Conservation (phyloP, 2,888 invertebrate species). For the Ormyrus nitidulus region DNA sequence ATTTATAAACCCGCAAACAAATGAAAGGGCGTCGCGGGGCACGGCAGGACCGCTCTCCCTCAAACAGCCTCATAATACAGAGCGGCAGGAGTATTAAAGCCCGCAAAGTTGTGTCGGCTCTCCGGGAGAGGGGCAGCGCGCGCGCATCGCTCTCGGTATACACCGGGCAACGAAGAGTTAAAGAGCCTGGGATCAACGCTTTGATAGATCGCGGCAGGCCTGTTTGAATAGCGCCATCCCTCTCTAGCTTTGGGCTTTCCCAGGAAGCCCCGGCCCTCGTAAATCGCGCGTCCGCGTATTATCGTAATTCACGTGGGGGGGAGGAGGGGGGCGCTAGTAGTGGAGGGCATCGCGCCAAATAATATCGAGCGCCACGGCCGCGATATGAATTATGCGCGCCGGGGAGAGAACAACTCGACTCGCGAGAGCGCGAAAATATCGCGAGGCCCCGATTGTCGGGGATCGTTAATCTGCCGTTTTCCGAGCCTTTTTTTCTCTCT, state of each 20-base stretch:
- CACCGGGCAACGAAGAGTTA: slow-evolving; percentile 27
- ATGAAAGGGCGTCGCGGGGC: too few relatives aligned
- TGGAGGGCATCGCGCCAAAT: slow-evolving; percentile 56
- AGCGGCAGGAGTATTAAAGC: too few relatives aligned
- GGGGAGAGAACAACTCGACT: slow-evolving; percentile 29
- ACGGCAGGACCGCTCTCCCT: too few relatives aligned
- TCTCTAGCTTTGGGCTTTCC: slow-evolving; percentile 5
- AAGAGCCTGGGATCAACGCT: slow-evolving; percentile 42
- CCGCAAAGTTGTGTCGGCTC: too few relatives aligned
- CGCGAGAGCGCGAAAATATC: slow-evolving; percentile 34
- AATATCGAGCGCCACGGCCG: slow-evolving; percentile 52
- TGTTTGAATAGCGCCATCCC: slow-evolving; percentile 40
- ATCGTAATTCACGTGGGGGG: slow-evolving; percentile 56
- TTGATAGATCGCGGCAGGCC: slow-evolving; percentile 44
- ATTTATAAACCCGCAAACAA: too few relatives aligned
- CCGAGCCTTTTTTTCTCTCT: background rate
- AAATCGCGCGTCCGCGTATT: slow-evolving; percentile 58
- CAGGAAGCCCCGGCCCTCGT: slow-evolving; percentile 44
- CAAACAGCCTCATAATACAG: too few relatives aligned
- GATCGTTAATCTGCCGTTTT: slow-evolving; percentile 44
- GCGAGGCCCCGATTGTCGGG: slow-evolving; percentile 41
- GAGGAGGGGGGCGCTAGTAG: too few relatives aligned
- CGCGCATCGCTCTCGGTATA: background rate
- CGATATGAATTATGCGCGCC: slow-evolving; percentile 50
- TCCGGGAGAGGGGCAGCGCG: too few relatives aligned